Evolutionary conservation across 2,113 vertebrate species (phyloP).

Genomic region (Macquaria australasica): DNA sequence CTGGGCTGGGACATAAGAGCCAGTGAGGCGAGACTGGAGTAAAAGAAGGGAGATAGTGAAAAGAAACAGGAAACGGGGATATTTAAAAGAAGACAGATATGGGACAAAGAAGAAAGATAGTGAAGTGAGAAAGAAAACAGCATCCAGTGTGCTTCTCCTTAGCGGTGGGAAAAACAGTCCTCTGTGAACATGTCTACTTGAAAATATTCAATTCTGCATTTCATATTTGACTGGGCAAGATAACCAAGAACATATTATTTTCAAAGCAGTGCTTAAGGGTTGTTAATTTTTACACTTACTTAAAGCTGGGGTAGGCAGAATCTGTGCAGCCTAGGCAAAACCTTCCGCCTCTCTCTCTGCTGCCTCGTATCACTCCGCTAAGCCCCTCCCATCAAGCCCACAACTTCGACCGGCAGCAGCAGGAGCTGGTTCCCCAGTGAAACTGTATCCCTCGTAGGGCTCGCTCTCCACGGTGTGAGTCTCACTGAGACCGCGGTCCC

Average conservation of each 20-base stretch:
- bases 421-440: too few relatives aligned
- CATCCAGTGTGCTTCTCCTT: not conserved
- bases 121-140: not conserved
- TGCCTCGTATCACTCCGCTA: too few relatives aligned
- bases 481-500: too few relatives aligned
- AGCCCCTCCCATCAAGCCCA: too few relatives aligned
- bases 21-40: slow-evolving; percentile 20
- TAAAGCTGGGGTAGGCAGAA: too few relatives aligned
- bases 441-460: too few relatives aligned
- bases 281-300: not conserved
- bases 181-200: not conserved
- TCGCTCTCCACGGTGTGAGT: too few relatives aligned
- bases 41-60: slow-evolving; percentile 5
- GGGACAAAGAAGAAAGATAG: slow-evolving; percentile 8
- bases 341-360: too few relatives aligned
- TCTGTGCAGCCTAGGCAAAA: too few relatives aligned
- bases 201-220: not conserved
- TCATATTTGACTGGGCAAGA: not conserved
- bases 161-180: not conserved
- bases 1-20: slow-evolving; percentile 17
- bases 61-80: slow-evolving; percentile 39
- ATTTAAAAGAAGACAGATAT: not conserved
- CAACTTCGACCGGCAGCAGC: too few relatives aligned
- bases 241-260: not conserved
- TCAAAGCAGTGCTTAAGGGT: not conserved